Conservation (phyloP, 2,888 invertebrate species). For the Polydrusus pterygomalis region DNA sequence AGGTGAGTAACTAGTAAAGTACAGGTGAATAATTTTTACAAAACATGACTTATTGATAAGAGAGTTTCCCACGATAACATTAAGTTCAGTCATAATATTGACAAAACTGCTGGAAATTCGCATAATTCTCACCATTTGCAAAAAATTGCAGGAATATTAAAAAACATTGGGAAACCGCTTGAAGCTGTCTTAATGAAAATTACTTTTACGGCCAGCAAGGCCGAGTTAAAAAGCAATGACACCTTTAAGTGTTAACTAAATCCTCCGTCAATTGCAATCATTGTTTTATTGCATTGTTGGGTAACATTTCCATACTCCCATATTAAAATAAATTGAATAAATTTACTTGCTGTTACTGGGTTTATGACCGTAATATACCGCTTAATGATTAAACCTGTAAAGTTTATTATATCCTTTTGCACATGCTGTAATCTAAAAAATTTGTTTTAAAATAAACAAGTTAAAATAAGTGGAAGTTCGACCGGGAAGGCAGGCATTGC, state of each 20-base stretch:
- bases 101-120: background rate
- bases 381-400: constrained; percentile 16
- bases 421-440: constrained; percentile 2
- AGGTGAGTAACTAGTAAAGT: constrained; percentile 30
- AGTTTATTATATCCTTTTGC: constrained; percentile 4
- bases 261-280: constrained; percentile 48
- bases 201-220: constrained; percentile 54
- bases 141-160: constrained; percentile 1
- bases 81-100: constrained; percentile 21
- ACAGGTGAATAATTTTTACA: constrained; percentile 40
- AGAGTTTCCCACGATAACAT: constrained; percentile 5
- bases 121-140: background rate
- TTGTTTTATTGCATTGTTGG: constrained; percentile 52
- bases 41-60: constrained; percentile 30
- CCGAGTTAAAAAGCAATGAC: constrained; percentile 55
- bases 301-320: constrained; percentile 48
- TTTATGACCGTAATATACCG: constrained; percentile 24
- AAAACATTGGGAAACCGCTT: constrained; percentile 28
- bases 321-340: constrained; percentile 44
- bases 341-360: constrained; percentile 21
- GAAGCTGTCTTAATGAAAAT: constrained; percentile 21
- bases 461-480: constrained; percentile 27
- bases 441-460: constrained; percentile 17
- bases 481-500: constrained; percentile 31
- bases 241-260: constrained; percentile 56